phyloP scores from a whole-genome alignment of 2,797 vertebrate genomes.

The Dryobates pubescens region DNA sequence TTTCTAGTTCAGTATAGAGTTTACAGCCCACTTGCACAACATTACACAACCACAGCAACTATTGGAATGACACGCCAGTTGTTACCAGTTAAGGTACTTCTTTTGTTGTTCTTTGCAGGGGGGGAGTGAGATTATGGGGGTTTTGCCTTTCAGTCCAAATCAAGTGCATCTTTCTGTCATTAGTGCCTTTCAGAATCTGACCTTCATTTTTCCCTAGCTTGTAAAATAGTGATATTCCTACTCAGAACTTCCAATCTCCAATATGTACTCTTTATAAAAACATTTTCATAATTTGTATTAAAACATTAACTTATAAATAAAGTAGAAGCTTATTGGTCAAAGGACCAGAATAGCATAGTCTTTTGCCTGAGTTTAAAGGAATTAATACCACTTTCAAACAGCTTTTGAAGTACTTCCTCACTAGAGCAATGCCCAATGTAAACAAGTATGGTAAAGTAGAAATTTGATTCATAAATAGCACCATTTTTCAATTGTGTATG shows the following conservation, averaged over 20 bases:
- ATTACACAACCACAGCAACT: neutral
- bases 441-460: neutral
- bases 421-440: neutral
- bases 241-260: neutral
- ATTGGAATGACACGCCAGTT: accelerated
- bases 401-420: neutral
- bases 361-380: neutral
- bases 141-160: neutral
- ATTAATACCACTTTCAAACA: neutral
- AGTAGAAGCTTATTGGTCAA: neutral
- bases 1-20: neutral
- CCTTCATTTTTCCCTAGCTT: neutral
- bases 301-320: neutral
- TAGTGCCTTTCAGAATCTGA: neutral
- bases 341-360: neutral
- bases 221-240: neutral
- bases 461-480: neutral
- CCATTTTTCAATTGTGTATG: neutral
- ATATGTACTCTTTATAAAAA: neutral
- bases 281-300: neutral
- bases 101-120: neutral
- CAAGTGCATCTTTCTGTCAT: neutral
- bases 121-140: accelerated
- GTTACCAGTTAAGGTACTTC: neutral
- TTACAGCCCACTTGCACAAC: neutral